Percentiles rank a stretch among this genome's conserved stretches.
These are phyloP conservation scores for Omphaloscelis lunosa DNA, from an alignment of 2,888 invertebrate species.

Conservation along the genomic window DNA sequence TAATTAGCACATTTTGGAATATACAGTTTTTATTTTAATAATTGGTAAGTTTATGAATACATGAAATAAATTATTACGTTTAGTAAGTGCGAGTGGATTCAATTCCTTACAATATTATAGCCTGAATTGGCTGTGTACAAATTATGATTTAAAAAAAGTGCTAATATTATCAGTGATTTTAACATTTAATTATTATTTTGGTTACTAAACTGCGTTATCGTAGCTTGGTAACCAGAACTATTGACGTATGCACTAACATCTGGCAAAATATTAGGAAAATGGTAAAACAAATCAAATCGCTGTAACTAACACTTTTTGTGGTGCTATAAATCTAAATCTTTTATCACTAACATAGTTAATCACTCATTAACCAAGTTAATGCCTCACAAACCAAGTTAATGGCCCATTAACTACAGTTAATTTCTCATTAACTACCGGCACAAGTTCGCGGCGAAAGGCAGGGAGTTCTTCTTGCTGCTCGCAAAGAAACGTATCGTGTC, in stretches of 20 bases:
- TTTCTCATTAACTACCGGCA: slow-evolving; percentile 42
- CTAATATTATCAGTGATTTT: slow-evolving; percentile 1
- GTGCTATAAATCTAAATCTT: slow-evolving; percentile 5
- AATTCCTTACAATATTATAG: neutral
- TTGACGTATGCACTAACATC: neutral
- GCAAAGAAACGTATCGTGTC: slow-evolving; percentile 78
- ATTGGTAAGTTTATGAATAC: neutral
- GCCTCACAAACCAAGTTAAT: neutral
- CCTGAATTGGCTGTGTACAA: neutral
- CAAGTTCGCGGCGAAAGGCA: slow-evolving; percentile 39
- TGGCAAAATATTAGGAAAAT: neutral
- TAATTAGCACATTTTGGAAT: too few species aligned
- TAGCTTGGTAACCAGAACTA: neutral
- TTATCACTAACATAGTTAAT: slow-evolving; percentile 14
- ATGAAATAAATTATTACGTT: slow-evolving; percentile 34
- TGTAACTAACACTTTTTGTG: neutral
- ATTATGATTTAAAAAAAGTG: neutral
- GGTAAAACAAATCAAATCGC: slow-evolving; percentile 3
- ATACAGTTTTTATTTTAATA: too few species aligned
- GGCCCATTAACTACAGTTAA: slow-evolving; percentile 6
- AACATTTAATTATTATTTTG: neutral
- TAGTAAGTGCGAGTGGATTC: neutral
- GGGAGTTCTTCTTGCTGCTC: slow-evolving; percentile 39
- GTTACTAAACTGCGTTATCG: neutral
- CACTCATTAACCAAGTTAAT: neutral